phyloP scores from a whole-genome alignment of 2,888 invertebrate species.

The Sturmia bella region DNA sequence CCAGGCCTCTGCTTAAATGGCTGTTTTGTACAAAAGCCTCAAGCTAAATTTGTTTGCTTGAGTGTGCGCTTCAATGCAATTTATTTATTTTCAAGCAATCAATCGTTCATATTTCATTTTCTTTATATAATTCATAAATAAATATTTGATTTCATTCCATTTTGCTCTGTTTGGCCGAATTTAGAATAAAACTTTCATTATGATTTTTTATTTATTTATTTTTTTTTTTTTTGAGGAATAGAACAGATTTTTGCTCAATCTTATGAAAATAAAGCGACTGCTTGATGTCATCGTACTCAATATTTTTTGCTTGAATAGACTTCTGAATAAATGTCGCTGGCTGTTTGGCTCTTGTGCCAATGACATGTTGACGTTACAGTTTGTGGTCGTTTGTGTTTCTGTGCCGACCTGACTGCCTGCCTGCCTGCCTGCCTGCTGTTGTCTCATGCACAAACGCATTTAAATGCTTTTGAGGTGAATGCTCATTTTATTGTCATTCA shows the following conservation, averaged over 20 bases:
- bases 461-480: slow-evolving; percentile 60
- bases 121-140: no score
- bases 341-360: slow-evolving; percentile 56
- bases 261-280: background rate
- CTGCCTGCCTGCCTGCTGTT: background rate
- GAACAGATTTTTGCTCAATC: slow-evolving; percentile 10
- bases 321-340: slow-evolving; percentile 53
- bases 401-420: background rate
- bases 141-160: no score
- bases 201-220: background rate
- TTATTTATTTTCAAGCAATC: no score
- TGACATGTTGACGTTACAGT: slow-evolving; percentile 57
- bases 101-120: no score
- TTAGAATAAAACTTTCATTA: background rate
- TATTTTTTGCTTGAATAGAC: slow-evolving; percentile 24
- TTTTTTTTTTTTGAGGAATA: slow-evolving; percentile 10
- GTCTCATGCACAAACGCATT: slow-evolving; percentile 16
- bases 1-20: no score
- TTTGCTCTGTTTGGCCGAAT: no score
- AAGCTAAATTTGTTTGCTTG: no score
- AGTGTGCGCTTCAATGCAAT: no score
- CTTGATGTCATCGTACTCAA: slow-evolving; percentile 45
- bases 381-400: background rate
- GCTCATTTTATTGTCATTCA: slow-evolving; percentile 61
- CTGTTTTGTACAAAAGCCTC: no score